Evolutionary conservation across 64 coral and sea anemone genomes (phyloP), one percentile per base, ranked within the genome.

Genomic region (Stylophora pistillata): DNA sequence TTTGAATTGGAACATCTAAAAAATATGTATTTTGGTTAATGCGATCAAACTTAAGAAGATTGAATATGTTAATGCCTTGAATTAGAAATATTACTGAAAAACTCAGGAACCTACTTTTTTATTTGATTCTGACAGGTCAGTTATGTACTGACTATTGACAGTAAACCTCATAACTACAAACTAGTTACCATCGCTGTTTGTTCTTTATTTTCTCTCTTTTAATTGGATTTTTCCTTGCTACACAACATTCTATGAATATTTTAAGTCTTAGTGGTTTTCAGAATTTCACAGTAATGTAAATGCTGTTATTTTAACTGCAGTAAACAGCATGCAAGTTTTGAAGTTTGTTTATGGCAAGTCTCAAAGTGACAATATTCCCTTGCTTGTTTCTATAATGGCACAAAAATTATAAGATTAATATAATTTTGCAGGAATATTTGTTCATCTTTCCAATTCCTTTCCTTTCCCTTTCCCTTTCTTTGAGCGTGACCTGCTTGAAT

Each of bases 231-330:
- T 74, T 74, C 73, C 32, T 74, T 74, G 73, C 73, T 18, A 52
- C 73, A 74, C 33, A 74, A 74, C 30, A 74, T 74, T 41, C 72
- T 3, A 74, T 74, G 17, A 41, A 74, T 74, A 74, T 37, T 60
- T 60, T 60, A 18, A 18, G 58, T 60, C 0, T 60, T 2, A 15
- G 58, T 60, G 58, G 11, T 60, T 10, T 41, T 74, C 30, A 2
- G 30, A 74, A 17, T 30, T 74, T 74, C 72, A 74, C 73, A 74
- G 29, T 74, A 74, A 74, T 74, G 73, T 74, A 74, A 74, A 74
- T 74, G 37, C 31, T 31, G 73, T n/a, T 74, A 74, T 74, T 74
- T 74, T 41, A 74, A 52, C 73, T 74, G 73, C 73, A 29, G 7
- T 74, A 74, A 74, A 74, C 72, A 74, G 72, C 72, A 74, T 74